phyloP scores from a whole-genome alignment of 2,797 vertebrate genomes.

The Bradypus variegatus region DNA sequence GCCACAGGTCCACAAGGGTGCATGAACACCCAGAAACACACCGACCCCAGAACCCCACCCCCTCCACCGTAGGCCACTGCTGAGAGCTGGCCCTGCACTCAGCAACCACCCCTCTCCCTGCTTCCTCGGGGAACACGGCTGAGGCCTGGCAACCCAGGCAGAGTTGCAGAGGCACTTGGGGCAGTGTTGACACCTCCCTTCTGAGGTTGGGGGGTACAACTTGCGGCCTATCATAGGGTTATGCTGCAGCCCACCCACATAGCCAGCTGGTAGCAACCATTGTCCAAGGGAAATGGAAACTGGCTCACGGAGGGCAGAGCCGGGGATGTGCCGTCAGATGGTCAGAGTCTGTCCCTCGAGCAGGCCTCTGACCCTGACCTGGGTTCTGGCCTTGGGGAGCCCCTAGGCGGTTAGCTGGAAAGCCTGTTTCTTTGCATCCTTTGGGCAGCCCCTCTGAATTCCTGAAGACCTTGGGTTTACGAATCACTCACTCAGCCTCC shows the following conservation, averaged over 20 bases:
- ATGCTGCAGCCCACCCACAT: rapidly evolving
- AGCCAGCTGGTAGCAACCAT: neutral
- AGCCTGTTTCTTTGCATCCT: neutral
- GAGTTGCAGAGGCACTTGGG: neutral
- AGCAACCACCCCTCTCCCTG: too few relatives aligned
- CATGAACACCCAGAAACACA: rapidly evolving
- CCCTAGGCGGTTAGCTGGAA: rapidly evolving
- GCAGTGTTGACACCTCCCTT: too few relatives aligned
- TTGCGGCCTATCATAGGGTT: neutral
- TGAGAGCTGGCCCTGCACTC: too few relatives aligned
- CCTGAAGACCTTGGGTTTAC: neutral
- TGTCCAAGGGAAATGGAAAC: neutral
- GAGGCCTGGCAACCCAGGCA: neutral
- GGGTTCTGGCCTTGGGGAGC: neutral
- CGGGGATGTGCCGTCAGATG: rapidly evolving
- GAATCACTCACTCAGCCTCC: rapidly evolving
- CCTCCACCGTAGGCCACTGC: too few relatives aligned
- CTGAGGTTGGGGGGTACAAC: neutral
- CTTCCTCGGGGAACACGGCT: neutral
- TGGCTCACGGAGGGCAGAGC: too few relatives aligned
- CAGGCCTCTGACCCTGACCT: neutral
- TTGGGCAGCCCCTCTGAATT: neutral
- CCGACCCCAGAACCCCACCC: neutral
- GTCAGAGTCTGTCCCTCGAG: rapidly evolving
- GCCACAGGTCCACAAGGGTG: rapidly evolving